Evolutionary conservation across 2,888 invertebrate species (phyloP), one percentile per base, ranked within the genome.

Genomic region (Phyllotreta striolata): DNA sequence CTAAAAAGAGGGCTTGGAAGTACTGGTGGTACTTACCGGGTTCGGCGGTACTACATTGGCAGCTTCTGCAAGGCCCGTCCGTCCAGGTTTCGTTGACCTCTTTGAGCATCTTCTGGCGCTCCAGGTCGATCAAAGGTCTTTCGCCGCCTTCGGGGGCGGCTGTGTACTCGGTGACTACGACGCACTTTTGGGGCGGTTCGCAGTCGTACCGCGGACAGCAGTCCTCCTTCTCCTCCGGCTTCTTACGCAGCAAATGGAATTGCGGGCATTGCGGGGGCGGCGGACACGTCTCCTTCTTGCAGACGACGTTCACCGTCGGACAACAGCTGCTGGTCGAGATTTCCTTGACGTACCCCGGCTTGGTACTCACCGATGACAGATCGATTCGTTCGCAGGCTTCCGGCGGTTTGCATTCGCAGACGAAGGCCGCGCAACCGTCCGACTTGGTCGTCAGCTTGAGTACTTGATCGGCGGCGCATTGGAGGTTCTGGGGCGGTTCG

Each of bases 341-440:
- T 1, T 83, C 78, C 37, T 85, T 81, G 8, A 64, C 43, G 12
- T 64, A 64, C 37, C 71, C 69, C 88, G 88, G 85, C 68, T 87
- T 84, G 35, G 83, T 78, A 54, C 83, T 82, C 10, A 68, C 67
- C 3, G 70, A 70, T 7, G 72, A 70, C 10, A 83, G 79, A 57
- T 84, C 85, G 1, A 86, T 73, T 0, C 79, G 76, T 5, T 87
- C 87, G 75, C 93, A 93, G 68, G 92, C 88, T 46, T 88, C 87
- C 3, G 83, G 79, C 0, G 91, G 91, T 75, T 88, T 88, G 75
- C 93, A 93, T 82, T 91, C 92, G 74, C 93, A 93, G 66, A 90
- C 85, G 68, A 89, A 91, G 71, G 89, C 87, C 38, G 86, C 86
- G 79, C 93, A 93, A 4, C 89, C 90, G 71, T 88, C 85, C 0